These are phyloP conservation scores for Proteles cristata DNA, from an alignment of 2,113 vertebrate species.

Conservation along the genomic window DNA sequence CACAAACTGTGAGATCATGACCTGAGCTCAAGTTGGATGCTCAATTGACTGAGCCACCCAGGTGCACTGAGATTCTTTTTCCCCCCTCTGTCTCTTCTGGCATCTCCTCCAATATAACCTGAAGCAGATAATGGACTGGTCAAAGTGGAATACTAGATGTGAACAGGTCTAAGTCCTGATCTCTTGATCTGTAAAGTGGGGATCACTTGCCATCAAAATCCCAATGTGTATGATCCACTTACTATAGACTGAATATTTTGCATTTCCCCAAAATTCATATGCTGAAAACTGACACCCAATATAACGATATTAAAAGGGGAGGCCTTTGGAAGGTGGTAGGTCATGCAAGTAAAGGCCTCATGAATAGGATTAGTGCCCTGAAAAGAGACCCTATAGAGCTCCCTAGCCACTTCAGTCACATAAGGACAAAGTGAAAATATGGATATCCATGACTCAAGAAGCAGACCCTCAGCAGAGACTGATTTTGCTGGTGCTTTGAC, in stretches of 20 bases:
- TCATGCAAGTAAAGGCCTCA: not conserved
- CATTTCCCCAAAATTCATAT: not conserved
- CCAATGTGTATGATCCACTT: not conserved
- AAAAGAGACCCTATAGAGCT: not conserved
- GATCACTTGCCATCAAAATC: not conserved
- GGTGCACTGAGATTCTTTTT: not conserved
- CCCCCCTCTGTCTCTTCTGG: not conserved
- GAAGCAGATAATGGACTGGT: not conserved
- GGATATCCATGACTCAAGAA: not conserved
- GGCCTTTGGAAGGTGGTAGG: not conserved
- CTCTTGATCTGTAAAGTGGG: not conserved
- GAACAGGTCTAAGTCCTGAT: not conserved
- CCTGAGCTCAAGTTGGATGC: too few species aligned
- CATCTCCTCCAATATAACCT: not conserved
- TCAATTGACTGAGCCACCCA: too few species aligned
- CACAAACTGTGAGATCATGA: too few species aligned
- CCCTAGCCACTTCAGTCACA: not conserved
- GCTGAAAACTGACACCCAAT: not conserved
- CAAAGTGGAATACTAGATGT: not conserved
- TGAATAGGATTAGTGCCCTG: not conserved
- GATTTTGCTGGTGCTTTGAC: not conserved
- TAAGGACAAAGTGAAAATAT: not conserved
- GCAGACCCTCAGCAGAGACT: not conserved
- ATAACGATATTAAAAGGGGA: not conserved
- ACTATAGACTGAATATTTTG: not conserved